Evolutionary conservation across 2,113 vertebrate genomes (phyloP), one percentile per base, ranked within the genome.

Genomic region (Tyrannus savana): DNA sequence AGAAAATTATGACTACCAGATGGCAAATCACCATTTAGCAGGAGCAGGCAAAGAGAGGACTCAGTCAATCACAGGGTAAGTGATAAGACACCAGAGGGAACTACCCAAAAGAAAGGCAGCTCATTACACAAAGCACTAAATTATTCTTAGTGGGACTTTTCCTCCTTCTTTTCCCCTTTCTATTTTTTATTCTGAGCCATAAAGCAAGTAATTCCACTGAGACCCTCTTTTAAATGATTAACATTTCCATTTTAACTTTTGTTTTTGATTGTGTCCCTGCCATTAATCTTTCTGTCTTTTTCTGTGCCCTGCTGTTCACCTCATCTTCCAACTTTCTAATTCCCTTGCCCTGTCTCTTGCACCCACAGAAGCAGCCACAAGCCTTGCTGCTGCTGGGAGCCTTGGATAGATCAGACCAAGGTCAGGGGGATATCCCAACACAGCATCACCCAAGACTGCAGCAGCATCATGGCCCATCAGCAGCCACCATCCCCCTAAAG

Each of bases 191-290:
- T 95, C 92, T 87, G 75, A 96, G 73, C 79, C 83, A 80, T 83
- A 91, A 87, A 93, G 88, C 93, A 92, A 95, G 86, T 92, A 95
- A 96, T 94, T 95, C 95, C 87, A 74, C 58, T 55, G 93, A 95
- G 95, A 84, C 87, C 69, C 76, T 84, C 77, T 94, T 96, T 93
- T 95, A 97, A 97, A 97, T 90, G 96, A 97, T 97, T 97, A 97
- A 97, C 96, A 97, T 97, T 97, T 97, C 93, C 90, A 97, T 97
- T 97, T 95, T 94, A 96, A 96, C 89, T 96, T 95, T 96, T 97
- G 94, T 91, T 95, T 95, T 97, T 96, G 85, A 93, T 97, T 95
- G 85, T 95, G 76, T 91, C 84, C 82, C 81, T 96, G 93, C n/a
- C 82, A 93, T 96, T 95, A 95, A 97, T 97, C 81, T 91, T 92